Evolutionary conservation across 1,140 invertebrate species (phyloP), one percentile per base, ranked within the genome.

Genomic region (Colletes gigas): DNA sequence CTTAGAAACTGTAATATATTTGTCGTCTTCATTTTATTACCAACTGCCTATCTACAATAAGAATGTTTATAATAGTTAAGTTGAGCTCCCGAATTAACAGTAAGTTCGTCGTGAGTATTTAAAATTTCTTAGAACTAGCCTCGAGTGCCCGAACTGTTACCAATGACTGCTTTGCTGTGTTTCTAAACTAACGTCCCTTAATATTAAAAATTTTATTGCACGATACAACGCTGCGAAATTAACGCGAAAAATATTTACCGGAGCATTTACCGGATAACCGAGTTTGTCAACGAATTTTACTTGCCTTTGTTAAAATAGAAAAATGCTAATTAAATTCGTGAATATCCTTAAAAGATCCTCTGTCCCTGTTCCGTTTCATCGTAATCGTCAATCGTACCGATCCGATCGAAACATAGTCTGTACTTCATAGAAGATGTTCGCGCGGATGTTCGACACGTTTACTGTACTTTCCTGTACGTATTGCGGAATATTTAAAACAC

Each of bases 11-110:
- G 19, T 72, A 69, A 59, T 54, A 76, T 59, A 67, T 79, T 59
- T 75, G 68, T 85, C 68, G 68, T 55, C 75, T 67, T 87, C 67
- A 77, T 79, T 77, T 82, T 72, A 84, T 85, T 78, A 82, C 65
- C 81, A 62, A 57, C 79, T 88, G 68, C 57, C 62, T 85, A 69
- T 71, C 65, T 88, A 80, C 65, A 66, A 71, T 83, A 84, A 88
- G 81, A 84, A 86, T 73, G 55, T 82, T 83, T 87, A 89, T 60
- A 72, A 82, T 83, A 84, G 78, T 82, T 86, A 77, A 83, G 71
- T 77, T 83, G 84, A 87, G 77, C 80, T 89, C 66, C 57, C 60
- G 66, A 88, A 84, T 86, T 76, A 86, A 85, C 78, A 84, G 21
- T 83, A 81, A 50, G 62, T 73, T 65, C 68, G 52, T 78, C 70